Evolutionary conservation across 2,113 vertebrate genomes (phyloP).

Genomic region (Anas platyrhynchos): DNA sequence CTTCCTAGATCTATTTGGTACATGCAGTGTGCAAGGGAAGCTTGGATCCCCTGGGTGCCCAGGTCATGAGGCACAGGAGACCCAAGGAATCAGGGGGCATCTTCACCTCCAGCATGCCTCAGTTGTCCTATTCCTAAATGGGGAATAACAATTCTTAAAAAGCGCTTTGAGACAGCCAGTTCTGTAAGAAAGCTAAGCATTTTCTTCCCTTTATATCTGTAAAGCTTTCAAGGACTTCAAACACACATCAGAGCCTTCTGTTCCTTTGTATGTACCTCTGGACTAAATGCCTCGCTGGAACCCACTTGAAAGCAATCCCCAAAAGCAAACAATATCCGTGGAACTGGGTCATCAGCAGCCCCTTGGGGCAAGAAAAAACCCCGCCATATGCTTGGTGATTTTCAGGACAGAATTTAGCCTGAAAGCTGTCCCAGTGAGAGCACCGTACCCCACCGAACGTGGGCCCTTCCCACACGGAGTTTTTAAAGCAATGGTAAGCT

Average conservation of each 20-base stretch:
- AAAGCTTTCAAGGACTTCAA: background rate
- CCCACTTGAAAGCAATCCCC: background rate
- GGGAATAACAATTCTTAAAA: background rate
- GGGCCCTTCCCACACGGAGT: background rate
- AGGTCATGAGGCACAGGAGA: background rate
- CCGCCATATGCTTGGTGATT: background rate
- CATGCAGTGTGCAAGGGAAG: fast-evolving
- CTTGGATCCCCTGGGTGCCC: background rate
- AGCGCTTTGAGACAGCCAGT: background rate
- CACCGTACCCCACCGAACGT: background rate
- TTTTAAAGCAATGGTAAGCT: background rate
- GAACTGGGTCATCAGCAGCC: background rate
- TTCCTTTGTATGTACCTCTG: background rate
- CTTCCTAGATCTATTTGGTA: background rate
- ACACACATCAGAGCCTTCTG: background rate
- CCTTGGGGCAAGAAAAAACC: background rate
- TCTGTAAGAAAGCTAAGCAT: background rate
- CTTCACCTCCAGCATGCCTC: background rate
- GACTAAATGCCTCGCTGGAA: background rate
- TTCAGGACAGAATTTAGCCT: background rate
- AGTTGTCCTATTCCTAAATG: background rate
- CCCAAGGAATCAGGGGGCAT: fast-evolving
- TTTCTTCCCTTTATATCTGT: background rate
- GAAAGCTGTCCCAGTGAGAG: background rate
- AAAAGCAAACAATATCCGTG: background rate